Percentiles rank a stretch among this genome's conserved stretches.
phyloP scores from a whole-genome alignment of 2,113 vertebrate genomes.

The Sinocyclocheilus grahami region DNA sequence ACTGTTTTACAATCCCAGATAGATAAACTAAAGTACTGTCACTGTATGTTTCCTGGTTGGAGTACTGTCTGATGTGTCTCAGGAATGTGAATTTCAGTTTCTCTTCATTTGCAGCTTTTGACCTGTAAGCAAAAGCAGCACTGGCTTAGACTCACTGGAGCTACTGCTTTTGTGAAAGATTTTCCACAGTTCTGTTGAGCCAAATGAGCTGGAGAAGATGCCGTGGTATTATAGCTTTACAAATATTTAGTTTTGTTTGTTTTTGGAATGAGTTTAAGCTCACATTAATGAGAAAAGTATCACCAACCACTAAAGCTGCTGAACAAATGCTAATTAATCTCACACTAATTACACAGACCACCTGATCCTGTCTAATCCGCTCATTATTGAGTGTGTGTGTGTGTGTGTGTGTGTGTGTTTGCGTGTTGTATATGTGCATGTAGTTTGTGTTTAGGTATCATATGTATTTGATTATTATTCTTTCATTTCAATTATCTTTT shows the following conservation, averaged over 20 bases:
- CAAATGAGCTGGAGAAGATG: neutral
- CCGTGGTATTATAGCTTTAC: neutral
- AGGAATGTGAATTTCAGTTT: neutral
- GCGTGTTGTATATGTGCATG: no score
- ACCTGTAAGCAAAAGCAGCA: neutral
- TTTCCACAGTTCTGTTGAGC: neutral
- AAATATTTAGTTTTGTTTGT: conserved; percentile 1
- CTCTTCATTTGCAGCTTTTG: neutral
- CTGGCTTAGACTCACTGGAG: neutral
- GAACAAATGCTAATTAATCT: conserved; percentile 30
- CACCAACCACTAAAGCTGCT: neutral
- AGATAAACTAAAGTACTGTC: neutral
- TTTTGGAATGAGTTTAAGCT: conserved; percentile 11
- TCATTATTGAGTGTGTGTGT: neutral
- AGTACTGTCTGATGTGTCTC: neutral
- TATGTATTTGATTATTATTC: neutral
- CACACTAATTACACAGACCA: conserved; percentile 23
- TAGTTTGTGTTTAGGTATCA: neutral
- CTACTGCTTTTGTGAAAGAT: neutral
- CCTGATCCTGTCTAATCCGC: conserved; percentile 7
- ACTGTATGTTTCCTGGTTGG: neutral
- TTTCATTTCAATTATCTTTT: neutral
- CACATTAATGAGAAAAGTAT: conserved; percentile 2
- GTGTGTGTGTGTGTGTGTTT: neutral
- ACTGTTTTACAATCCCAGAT: neutral